A percentile compares a stretch with the other conserved stretches of the same genome.
These are phyloP conservation scores for Dusona sp. DNA, from an alignment of 2,888 invertebrate species.

Conservation along the genomic window DNA sequence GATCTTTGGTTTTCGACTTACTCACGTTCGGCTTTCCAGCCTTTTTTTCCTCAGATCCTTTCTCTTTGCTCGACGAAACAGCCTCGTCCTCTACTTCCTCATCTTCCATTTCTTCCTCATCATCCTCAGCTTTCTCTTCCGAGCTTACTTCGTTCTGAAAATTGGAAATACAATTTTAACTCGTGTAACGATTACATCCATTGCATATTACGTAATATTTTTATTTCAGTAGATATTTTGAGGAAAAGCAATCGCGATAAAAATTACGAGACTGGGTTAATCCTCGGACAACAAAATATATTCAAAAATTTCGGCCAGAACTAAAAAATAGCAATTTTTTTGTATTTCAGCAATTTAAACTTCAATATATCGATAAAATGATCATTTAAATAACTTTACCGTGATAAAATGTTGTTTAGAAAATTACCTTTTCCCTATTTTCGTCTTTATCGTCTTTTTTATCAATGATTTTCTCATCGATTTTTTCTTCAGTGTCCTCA, in stretches of 20 bases:
- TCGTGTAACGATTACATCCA: too few species aligned
- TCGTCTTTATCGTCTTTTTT: slow-evolving; percentile 54
- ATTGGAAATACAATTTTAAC: background rate
- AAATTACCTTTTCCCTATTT: slow-evolving; percentile 52
- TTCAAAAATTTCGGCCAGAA: too few species aligned
- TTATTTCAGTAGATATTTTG: background rate
- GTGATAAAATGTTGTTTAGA: background rate
- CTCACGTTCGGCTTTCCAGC: slow-evolving; percentile 57
- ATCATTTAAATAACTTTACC: too few species aligned
- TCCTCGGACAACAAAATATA: too few species aligned
- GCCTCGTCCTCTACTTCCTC: slow-evolving; percentile 53
- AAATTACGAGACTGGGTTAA: background rate
- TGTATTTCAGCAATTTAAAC: background rate
- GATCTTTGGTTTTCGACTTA: slow-evolving; percentile 70
- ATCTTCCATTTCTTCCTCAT: slow-evolving; percentile 61
- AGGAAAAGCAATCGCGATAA: background rate
- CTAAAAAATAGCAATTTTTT: background rate
- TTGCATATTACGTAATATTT: background rate
- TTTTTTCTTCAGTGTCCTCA: slow-evolving; percentile 35
- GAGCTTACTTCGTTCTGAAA: slow-evolving; percentile 62
- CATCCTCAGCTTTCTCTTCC: slow-evolving; percentile 64
- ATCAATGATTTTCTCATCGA: slow-evolving; percentile 42
- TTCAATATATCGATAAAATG: background rate
- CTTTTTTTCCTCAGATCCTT: slow-evolving; percentile 45
- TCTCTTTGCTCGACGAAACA: slow-evolving; percentile 49